Conservation (phyloP, 2,113 vertebrate genomes). For the Tinamus guttatus region DNA sequence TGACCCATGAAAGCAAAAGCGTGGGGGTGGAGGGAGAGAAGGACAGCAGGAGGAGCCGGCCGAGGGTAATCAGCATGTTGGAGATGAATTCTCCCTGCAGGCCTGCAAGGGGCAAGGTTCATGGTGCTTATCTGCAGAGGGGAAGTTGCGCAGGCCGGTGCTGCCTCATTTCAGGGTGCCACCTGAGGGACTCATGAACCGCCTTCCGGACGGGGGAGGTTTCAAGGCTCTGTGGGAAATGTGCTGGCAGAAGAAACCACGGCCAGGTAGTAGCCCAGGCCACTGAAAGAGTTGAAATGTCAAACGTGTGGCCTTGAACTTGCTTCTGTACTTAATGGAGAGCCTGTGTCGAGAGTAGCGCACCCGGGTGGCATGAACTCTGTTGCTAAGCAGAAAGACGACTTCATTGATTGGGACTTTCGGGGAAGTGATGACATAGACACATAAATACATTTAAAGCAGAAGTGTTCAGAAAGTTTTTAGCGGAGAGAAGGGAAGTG, state of each 20-base stretch:
- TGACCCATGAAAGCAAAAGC: not conserved
- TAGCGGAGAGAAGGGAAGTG: not conserved
- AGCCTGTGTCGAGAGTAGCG: conserved; percentile 8
- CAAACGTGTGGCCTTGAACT: conserved; percentile 31
- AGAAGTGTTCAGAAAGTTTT: conserved; percentile 23
- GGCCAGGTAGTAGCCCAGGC: conserved; percentile 6
- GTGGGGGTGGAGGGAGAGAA: not conserved
- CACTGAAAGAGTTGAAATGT: not conserved
- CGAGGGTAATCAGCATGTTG: not conserved
- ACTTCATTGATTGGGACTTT: not conserved
- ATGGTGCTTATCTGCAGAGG: conserved; percentile 51
- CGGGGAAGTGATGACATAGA: not conserved
- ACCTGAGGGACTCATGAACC: not conserved
- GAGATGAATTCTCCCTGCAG: conserved; percentile 46
- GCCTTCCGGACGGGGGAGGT: not conserved
- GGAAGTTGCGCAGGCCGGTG: not conserved
- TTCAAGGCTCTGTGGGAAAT: conserved; percentile 16
- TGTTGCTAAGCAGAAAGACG: conserved; percentile 36
- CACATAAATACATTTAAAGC: not conserved
- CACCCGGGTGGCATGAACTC: not conserved
- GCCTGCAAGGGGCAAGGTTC: conserved; percentile 58
- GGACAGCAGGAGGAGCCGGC: not conserved
- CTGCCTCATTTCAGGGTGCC: not conserved
- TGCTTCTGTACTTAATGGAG: not conserved
- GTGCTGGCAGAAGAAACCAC: not conserved